Conservation (phyloP, 1,140 invertebrate species). For the Sitobion miscanthi region DNA sequence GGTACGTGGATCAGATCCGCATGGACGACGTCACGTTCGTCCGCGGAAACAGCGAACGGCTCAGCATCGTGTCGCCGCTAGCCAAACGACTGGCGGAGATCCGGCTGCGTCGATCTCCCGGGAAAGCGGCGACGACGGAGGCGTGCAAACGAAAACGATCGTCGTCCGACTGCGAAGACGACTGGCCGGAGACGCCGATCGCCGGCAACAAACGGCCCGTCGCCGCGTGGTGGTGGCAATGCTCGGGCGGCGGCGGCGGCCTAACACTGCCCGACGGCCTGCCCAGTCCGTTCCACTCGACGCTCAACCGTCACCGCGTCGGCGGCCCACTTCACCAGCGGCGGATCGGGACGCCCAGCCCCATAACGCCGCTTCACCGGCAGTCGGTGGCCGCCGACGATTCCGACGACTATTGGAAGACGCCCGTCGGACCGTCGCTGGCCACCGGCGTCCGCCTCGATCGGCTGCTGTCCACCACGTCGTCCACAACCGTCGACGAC, state of each 20-base stretch:
- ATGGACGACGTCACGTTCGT: conserved; percentile 49
- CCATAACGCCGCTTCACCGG: conserved; percentile 32
- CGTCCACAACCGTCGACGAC: conserved; percentile 55
- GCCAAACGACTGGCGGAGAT: conserved; percentile 59
- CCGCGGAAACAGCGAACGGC: background rate
- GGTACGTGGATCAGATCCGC: conserved; percentile 55
- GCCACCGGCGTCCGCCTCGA: conserved; percentile 50
- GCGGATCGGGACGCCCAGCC: background rate
- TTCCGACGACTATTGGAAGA: conserved; percentile 49
- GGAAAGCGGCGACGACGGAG: background rate
- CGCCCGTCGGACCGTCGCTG: conserved; percentile 54
- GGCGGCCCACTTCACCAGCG: background rate
- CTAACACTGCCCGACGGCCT: conserved; percentile 61
- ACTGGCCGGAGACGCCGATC: conserved; percentile 60
- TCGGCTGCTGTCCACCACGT: conserved; percentile 37
- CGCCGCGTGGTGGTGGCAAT: conserved; percentile 62
- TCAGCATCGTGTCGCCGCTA: conserved; percentile 58
- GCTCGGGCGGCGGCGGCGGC: conserved; percentile 57
- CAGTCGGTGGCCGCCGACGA: conserved; percentile 50
- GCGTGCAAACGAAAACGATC: background rate
- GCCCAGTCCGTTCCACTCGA: conserved; percentile 59
- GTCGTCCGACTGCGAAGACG: conserved; percentile 60
- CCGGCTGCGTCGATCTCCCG: conserved; percentile 52
- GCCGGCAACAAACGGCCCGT: conserved; percentile 64
- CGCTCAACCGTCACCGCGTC: background rate